Evolutionary conservation across 2,113 vertebrate species (phyloP).

Genomic region (Microcebus tavaratra): DNA sequence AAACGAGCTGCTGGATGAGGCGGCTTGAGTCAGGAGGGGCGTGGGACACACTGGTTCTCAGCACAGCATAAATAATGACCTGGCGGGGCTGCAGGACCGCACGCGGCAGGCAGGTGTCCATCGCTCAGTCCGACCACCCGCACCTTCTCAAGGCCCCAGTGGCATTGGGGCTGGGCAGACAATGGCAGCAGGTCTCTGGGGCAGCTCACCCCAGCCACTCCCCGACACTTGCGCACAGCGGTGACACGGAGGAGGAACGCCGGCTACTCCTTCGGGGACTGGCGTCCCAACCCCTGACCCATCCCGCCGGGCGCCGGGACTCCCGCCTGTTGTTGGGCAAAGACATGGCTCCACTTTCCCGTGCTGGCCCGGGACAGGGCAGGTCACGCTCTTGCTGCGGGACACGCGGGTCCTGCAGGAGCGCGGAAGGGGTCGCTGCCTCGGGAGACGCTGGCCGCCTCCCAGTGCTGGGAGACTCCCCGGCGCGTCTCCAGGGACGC

Average conservation of each 20-base stretch:
- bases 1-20: not conserved
- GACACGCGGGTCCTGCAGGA: not conserved
- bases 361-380: not conserved
- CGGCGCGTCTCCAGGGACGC: conserved; percentile 38
- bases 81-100: not conserved
- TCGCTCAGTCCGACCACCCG: not conserved
- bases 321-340: too few species aligned
- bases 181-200: too few species aligned
- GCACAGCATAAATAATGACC: rapidly evolving
- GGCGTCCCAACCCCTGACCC: not conserved
- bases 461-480: not conserved
- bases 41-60: too few species aligned
- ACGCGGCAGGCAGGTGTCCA: not conserved
- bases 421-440: not conserved
- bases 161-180: not conserved
- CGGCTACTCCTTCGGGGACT: too few species aligned
- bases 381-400: rapidly evolving
- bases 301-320: too few species aligned
- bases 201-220: not conserved
- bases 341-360: too few species aligned
- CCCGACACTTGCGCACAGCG: not conserved
- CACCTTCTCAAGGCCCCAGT: not conserved
- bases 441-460: not conserved
- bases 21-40: not conserved
- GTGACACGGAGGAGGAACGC: not conserved